Percentiles rank a stretch among this genome's conserved stretches.
phyloP scores from a whole-genome alignment of 2,888 invertebrate genomes.

The Linnaemya tessellans region DNA sequence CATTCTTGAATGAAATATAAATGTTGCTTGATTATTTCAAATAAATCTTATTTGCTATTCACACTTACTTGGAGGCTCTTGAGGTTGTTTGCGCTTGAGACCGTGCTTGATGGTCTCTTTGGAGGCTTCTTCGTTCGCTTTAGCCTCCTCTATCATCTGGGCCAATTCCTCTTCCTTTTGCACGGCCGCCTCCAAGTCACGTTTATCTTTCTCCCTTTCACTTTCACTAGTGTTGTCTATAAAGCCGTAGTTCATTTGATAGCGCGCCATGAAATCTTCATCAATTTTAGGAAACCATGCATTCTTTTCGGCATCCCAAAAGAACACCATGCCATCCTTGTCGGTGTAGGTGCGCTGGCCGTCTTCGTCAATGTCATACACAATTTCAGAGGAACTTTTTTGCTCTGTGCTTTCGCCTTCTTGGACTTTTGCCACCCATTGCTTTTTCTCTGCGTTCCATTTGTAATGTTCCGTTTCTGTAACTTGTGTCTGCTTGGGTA shows the following conservation, averaged over 20 bases:
- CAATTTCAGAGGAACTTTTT: slow-evolving; percentile 76
- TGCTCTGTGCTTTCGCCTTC: slow-evolving; percentile 4
- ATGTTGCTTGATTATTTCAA: neutral
- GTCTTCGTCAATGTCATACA: slow-evolving; percentile 90
- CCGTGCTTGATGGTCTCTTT: slow-evolving; percentile 66
- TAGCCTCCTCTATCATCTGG: slow-evolving; percentile 78
- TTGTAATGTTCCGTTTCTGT: slow-evolving; percentile 84
- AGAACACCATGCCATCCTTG: slow-evolving; percentile 93
- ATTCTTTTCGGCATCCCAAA: slow-evolving; percentile 95
- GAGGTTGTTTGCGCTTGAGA: slow-evolving; percentile 84
- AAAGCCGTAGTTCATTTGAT: slow-evolving; percentile 97
- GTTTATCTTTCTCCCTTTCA: slow-evolving; percentile 75
- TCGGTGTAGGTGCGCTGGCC: slow-evolving; percentile 92
- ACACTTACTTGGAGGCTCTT: slow-evolving; percentile 83
- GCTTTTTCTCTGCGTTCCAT: slow-evolving; percentile 86
- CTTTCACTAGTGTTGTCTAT: slow-evolving; percentile 85
- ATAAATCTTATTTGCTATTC: neutral
- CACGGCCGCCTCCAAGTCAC: slow-evolving; percentile 73
- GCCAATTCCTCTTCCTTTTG: slow-evolving; percentile 76
- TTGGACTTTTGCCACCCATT: slow-evolving; percentile 84
- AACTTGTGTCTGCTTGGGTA: slow-evolving; percentile 79
- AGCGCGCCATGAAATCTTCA: slow-evolving; percentile 97
- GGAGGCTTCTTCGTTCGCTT: slow-evolving; percentile 66
- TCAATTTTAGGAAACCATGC: slow-evolving; percentile 99
- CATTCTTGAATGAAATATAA: slow-evolving; percentile 85